Evolutionary conservation across 2,797 vertebrate species (phyloP).

Genomic region (Enteromius unitaeniatus): DNA sequence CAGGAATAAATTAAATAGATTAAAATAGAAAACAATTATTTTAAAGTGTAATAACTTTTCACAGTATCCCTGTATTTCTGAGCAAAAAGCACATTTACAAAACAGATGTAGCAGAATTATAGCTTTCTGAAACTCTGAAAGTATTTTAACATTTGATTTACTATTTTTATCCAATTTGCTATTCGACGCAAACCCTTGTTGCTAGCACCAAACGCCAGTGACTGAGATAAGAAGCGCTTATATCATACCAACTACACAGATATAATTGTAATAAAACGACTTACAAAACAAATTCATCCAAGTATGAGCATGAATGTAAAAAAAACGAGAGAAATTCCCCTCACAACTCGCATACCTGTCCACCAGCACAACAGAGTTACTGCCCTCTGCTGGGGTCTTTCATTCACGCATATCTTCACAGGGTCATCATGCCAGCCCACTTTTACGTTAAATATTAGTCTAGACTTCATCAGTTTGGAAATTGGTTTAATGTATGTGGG

Average conservation of each 20-base stretch:
- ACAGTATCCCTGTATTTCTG: background rate
- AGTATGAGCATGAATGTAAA: background rate
- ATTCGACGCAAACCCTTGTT: background rate
- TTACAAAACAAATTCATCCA: background rate
- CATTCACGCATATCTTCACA: background rate
- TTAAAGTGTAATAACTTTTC: background rate
- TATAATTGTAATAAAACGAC: background rate
- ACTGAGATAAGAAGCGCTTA: background rate
- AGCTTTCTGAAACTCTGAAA: background rate
- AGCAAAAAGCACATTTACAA: background rate
- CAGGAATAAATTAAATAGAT: background rate
- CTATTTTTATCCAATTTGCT: background rate
- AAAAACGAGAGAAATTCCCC: background rate
- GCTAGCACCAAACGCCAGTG: background rate
- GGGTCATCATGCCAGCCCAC: background rate
- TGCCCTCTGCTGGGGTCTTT: constrained; percentile 45
- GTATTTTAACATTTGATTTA: background rate
- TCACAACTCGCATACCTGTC: constrained; percentile 24
- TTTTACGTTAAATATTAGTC: background rate
- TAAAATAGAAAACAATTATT: background rate
- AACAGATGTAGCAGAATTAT: background rate
- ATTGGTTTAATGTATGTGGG: background rate
- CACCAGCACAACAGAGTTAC: background rate
- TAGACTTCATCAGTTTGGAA: background rate
- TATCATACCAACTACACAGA: background rate